Conservation (phyloP, 2,113 vertebrate genomes). For the Lichenostomus cassidix region DNA sequence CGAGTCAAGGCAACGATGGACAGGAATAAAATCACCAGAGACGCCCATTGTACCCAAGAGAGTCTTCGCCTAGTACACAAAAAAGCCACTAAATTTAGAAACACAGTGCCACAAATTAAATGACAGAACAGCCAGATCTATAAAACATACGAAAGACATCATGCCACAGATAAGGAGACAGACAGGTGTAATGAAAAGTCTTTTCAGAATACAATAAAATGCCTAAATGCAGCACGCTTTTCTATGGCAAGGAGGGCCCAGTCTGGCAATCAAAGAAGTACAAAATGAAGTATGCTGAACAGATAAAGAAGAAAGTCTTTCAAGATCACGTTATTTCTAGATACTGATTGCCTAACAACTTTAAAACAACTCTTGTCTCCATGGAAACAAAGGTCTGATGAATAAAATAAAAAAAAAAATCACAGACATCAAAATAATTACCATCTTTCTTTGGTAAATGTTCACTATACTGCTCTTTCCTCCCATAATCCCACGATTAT, state of each 20-base stretch:
- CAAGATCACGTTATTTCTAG: not conserved
- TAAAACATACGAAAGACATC: not conserved
- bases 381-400: not conserved
- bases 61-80: conserved; percentile 82
- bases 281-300: not conserved
- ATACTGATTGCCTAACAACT: not conserved
- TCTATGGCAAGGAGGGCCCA: not conserved
- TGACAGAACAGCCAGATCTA: not conserved
- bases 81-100: conserved; percentile 34
- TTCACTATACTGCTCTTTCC: not conserved
- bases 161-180: not conserved
- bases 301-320: not conserved
- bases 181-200: not conserved
- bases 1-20: conserved; percentile 88
- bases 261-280: not conserved
- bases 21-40: conserved; percentile 89
- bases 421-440: not conserved
- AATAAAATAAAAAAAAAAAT: not conserved
- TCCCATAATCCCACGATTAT: not conserved
- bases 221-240: fast-evolving
- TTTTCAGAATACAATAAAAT: not conserved
- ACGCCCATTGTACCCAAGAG: conserved; percentile 93
- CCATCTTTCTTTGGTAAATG: not conserved
- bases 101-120: not conserved
- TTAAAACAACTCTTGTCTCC: not conserved